Base-by-base conservation (phyloP, 2,797 vertebrate species). In the Ambastaia sidthimunki region DNA sequence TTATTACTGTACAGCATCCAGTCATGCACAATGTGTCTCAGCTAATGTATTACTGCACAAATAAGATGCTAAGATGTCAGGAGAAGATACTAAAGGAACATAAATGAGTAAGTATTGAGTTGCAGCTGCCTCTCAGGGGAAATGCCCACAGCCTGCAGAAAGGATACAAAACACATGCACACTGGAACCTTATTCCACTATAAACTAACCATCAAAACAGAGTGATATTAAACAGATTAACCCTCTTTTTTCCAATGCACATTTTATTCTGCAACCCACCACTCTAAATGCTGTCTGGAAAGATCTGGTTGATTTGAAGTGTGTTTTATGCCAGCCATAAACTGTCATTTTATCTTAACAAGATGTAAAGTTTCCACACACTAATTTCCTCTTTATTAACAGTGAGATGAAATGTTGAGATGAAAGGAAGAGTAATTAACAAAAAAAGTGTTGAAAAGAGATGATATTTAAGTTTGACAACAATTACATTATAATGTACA, bases 291-390 rank as follows among this genome's bases (percentile, higher is more conserved):
- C 79, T 44, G 87, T 90, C 90, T 89, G 90, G 91, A 93, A 86
- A 91, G 92, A 91, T 87, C 86, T 85, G 89, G 91, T 84, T 78
- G 89, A 93, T 93, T 93, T 94, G 92, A 94, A 93, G 93, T 93
- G 81, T 82, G 83, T 88, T 89, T 90, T 86, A 91, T 88, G 86
- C 55, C 55, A 85, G 89, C 83, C 79, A 91, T 92, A 92, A 94
- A 93, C 88, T 86, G 90, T 90, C 89, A 90, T 88, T 90, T 91
- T 86, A 89, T 88, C 89, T 93, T 93, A 91, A 93, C 83, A 81
- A 91, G 88, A 91, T 84, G 89, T 89, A 84, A 88, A 90, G 86
- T 91, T 93, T 91, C 90, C 87, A 41, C 78, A 71, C 89, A 87
- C 88, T 84, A 90, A 89, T 91, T 91, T 92, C 91, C 89, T 91